A percentile compares a stretch with the other conserved stretches of the same genome.
phyloP scores from a whole-genome alignment of 2,888 invertebrate species.

The Xestia c-nigrum region DNA sequence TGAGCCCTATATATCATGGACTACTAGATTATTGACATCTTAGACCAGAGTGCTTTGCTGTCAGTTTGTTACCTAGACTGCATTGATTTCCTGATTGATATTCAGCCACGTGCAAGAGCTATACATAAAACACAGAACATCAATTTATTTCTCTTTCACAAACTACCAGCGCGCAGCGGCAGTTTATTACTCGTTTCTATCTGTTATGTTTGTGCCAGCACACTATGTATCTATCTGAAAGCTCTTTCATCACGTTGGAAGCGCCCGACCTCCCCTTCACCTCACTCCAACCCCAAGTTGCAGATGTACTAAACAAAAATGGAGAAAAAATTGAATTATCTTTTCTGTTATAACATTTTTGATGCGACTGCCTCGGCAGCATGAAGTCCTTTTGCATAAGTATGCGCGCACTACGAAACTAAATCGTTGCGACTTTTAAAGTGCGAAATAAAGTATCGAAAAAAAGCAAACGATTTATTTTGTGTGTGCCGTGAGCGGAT shows the following conservation, averaged over 20 bases:
- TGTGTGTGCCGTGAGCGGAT: too few relatives aligned
- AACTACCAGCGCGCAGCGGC: slow-evolving; percentile 18
- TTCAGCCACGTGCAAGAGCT: neutral
- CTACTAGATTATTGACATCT: neutral
- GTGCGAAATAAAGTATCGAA: too few relatives aligned
- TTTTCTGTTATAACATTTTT: neutral
- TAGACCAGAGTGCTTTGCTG: neutral
- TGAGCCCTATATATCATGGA: neutral
- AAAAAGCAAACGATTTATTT: too few relatives aligned
- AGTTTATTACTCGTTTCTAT: slow-evolving; percentile 52
- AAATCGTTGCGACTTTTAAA: too few relatives aligned
- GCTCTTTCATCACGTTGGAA: slow-evolving; percentile 57
- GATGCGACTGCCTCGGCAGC: neutral
- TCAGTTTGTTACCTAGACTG: neutral
- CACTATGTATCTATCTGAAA: slow-evolving; percentile 35
- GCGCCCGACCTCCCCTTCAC: slow-evolving; percentile 52
- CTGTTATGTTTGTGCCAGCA: slow-evolving; percentile 32
- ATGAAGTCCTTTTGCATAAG: too few relatives aligned
- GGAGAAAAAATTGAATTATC: neutral
- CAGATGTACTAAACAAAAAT: slow-evolving; percentile 48
- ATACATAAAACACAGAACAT: neutral
- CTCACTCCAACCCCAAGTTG: slow-evolving; percentile 5
- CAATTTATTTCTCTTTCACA: slow-evolving; percentile 34
- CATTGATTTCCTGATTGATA: neutral
- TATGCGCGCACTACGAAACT: too few relatives aligned